Conservation (phyloP, 2,113 vertebrate genomes). For the Anser brachyrhynchus region DNA sequence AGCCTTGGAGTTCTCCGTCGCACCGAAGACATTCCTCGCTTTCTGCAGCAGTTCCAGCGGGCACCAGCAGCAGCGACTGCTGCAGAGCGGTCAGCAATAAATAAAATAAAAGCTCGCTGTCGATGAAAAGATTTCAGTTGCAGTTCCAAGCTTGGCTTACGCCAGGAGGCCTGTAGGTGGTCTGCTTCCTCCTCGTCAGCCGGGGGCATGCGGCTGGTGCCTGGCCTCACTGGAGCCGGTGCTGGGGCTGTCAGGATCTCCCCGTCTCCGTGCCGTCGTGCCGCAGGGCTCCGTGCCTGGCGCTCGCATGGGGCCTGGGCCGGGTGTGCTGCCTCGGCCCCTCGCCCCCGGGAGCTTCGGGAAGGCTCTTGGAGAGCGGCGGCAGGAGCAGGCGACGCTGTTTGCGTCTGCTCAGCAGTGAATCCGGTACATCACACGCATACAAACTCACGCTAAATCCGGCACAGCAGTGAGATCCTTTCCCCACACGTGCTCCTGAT, state of each 20-base stretch:
- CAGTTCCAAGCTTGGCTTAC: no score
- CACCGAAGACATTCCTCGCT: not conserved
- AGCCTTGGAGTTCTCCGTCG: no score
- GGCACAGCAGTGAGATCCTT: not conserved
- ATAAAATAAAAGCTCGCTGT: not conserved
- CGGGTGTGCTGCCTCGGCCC: not conserved
- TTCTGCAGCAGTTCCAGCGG: not conserved
- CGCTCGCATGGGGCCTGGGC: fast-evolving
- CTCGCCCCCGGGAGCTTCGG: not conserved
- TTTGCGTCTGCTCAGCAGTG: fast-evolving
- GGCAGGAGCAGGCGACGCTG: no score
- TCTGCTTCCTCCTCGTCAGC: not conserved
- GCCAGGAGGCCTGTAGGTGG: not conserved
- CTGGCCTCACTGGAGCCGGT: not conserved
- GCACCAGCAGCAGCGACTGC: not conserved
- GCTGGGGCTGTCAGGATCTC: not conserved
- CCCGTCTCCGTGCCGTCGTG: not conserved
- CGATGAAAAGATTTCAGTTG: not conserved
- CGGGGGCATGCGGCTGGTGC: not conserved
- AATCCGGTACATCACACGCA: fast-evolving
- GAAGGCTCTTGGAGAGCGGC: not conserved
- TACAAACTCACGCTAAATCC: not conserved
- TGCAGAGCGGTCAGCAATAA: no score
- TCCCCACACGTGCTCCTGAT: not conserved
- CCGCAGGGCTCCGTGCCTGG: no score